Base-by-base conservation (phyloP, 2,113 vertebrate genomes). In the Acrocephalus arundinaceus region DNA sequence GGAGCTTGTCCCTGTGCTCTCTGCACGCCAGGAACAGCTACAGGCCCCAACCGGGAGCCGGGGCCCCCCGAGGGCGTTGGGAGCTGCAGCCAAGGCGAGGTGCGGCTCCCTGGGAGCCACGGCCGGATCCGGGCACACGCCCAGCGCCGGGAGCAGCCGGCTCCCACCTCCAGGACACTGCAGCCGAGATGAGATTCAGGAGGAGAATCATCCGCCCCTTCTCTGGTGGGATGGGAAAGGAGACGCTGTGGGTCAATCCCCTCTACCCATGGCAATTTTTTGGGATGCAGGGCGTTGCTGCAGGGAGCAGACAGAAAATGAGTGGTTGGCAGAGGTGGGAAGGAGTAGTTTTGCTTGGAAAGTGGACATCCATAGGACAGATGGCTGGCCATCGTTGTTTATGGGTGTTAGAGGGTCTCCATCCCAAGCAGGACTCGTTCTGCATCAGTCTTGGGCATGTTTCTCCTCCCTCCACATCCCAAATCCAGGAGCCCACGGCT, bases 31-130 rank as follows among this genome's bases (percentile, higher is more conserved):
- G 91, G 90, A 94, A 48, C 51, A 71, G 75, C 94, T 91, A 91
- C 85, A 95, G 94, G 94, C 28, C 93, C 85, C 90, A 83, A 88
- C 85, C 11, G 7, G 93, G 95, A 96, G 52, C 91, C 1, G 5
- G 63, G 93, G 72, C 35, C 73, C 70, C 91, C 87, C 19, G 73
- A 87, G 94, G 94, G 90, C 8, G 1, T 52, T 67, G 75, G 90
- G 90, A 97, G 79, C 67, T 0, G 5, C 39, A 95, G 91, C 92
- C 90, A 94, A 95, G 85, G 71, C 2, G 23, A 94, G 93, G 90
- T 80, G 93, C 15, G 79, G 94, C 90, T 95, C 94, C 80, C 58
- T 75, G 87, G 89, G 93, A 93, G 91, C 85, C 78, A 51, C 49
- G 58, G 85, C 65, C 35, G 23, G 95, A 94, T 96, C 96, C 8